Percentiles rank a stretch among this genome's conserved stretches.
These are phyloP conservation scores for Neofelis nebulosa DNA, from an alignment of 2,113 vertebrate species.

Conservation along the genomic window DNA sequence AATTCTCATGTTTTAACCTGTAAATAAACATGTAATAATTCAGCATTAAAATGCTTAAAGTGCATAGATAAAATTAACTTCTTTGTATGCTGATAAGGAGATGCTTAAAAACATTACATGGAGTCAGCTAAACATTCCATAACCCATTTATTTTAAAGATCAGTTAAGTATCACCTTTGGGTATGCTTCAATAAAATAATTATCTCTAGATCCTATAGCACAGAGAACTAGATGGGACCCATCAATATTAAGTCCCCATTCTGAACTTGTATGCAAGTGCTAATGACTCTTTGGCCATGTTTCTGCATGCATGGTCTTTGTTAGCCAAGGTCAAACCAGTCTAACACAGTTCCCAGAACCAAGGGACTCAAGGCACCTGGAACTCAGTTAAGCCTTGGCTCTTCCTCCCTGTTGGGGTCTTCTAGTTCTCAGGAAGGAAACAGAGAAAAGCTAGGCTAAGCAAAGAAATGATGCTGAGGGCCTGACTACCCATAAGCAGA, in stretches of 20 bases:
- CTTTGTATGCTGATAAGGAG: constrained; percentile 60
- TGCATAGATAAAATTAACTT: constrained; percentile 47
- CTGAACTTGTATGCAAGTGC: not conserved
- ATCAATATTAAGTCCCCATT: not conserved
- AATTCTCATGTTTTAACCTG: constrained; percentile 45
- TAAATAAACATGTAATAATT: constrained; percentile 52
- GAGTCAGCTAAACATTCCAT: not conserved
- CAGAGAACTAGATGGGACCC: not conserved
- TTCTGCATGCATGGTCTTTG: not conserved
- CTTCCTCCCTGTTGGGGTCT: not conserved
- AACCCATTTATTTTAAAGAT: constrained; percentile 55
- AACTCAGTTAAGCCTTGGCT: not conserved
- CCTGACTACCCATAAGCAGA: not conserved
- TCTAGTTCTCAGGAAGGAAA: not conserved
- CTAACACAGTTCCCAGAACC: not conserved
- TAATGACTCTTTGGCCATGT: not conserved
- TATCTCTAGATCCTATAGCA: constrained; percentile 32
- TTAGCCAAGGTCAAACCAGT: not conserved
- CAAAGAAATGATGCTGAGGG: not conserved
- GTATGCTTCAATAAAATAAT: constrained; percentile 49
- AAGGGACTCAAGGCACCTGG: not conserved
- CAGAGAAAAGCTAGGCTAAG: not conserved
- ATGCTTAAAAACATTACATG: constrained; percentile 40
- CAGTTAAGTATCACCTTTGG: constrained; percentile 44
- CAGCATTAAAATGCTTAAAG: constrained; percentile 50